phyloP scores from a whole-genome alignment of 2,888 invertebrate species.

The Leptogaster cylindrica region DNA sequence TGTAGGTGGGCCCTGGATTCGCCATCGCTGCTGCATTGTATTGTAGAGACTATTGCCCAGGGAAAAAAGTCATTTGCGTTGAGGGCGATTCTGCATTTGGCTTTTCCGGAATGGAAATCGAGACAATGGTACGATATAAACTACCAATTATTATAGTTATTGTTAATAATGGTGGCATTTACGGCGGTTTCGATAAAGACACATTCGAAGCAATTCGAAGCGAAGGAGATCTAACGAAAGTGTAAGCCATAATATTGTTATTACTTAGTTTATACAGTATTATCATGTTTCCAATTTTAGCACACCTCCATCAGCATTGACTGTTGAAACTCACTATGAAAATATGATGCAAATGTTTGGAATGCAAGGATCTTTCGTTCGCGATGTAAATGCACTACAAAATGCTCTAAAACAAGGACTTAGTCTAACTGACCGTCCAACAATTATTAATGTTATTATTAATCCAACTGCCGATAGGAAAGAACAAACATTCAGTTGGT shows the following conservation, averaged over 20 bases:
- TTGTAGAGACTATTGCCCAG: conserved; percentile 80
- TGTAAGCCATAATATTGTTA: conserved; percentile 67
- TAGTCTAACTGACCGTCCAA: conserved; percentile 74
- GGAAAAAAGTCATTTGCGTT: conserved; percentile 87
- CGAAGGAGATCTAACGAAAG: conserved; percentile 74
- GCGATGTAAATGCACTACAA: conserved; percentile 77
- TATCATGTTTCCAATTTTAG: conserved; percentile 64
- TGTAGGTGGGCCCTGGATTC: conserved; percentile 83
- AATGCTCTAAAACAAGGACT: conserved; percentile 73
- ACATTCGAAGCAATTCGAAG: conserved; percentile 74
- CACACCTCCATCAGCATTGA: conserved; percentile 82
- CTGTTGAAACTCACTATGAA: conserved; percentile 83
- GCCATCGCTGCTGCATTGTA: conserved; percentile 91
- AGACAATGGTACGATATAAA: conserved; percentile 94
- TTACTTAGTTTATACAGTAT: conserved; percentile 35
- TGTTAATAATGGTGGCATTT: conserved; percentile 96
- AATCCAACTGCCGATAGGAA: conserved; percentile 88
- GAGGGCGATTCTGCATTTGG: conserved; percentile 98
- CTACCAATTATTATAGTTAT: conserved; percentile 89
- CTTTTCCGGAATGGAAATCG: conserved; percentile 97
- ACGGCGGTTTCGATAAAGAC: conserved; percentile 82
- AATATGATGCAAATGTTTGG: conserved; percentile 89
- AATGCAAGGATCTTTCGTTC: conserved; percentile 79
- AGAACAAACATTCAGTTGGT: conserved; percentile 88
- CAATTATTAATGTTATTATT: conserved; percentile 90